Base-by-base conservation (phyloP, 2,888 invertebrate genomes). In the Bellardia pandia region DNA sequence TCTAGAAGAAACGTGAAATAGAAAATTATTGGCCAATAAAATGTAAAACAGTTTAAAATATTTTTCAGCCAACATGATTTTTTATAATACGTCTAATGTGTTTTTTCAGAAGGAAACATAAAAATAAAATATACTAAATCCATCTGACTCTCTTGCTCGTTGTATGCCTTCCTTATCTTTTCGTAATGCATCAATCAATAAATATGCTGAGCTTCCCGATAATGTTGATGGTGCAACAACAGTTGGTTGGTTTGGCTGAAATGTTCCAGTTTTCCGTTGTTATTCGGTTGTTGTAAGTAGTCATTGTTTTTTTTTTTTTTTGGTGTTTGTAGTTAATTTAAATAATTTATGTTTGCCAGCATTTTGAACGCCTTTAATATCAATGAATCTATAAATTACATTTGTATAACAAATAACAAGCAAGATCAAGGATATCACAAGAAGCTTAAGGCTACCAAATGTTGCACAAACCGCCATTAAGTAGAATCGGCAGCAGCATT, bases 371-470 rank as follows among this genome's bases (percentile, higher is more conserved):
- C 89, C 90, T 90, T 88, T 77, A 88, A 89, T 88, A 89, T 90
- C 89, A 88, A 82, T 88, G 89, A 88, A 88, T 88, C 88, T 77
- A 90, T 89, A 89, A 89, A 90, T 89, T 90, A 89, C 78, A 84
- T 86, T 88, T 64, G 69, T 78, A 78, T 74, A 77, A 85, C 85
- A 72, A 85, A 80, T 76, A 80, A 85, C 87, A 81, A 87, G 78
- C 72, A 88, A 86, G 86, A 88, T 85, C 86, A 88, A 88, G 85
- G 86, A 85, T 83, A 88, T 88, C 86, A 71, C 16, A 62, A 80
- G 68, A 78, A 60, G 85, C 87, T 78, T 69, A 79, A 82, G 87
- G 87, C 87, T 78, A 68, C 23, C 79, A 80, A 83, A 88, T 83
- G 72, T 69, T 84, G 86, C 64, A 83, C 64, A 62, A 77, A 69